Evolutionary conservation across 2,888 invertebrate species (phyloP).

Genomic region (Hydrotaea cyrtoneurina): DNA sequence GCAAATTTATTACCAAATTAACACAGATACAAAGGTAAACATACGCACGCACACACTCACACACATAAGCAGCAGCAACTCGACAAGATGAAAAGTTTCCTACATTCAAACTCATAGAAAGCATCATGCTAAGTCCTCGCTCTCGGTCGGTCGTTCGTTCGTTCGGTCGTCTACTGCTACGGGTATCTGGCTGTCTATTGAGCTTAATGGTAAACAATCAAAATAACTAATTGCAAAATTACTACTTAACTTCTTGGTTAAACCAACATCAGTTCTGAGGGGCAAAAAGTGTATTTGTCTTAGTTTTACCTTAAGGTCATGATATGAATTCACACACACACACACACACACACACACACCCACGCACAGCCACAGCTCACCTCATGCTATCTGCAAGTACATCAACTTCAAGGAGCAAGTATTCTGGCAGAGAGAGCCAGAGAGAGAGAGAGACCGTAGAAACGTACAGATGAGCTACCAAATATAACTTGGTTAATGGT

Average conservation of each 20-base stretch:
- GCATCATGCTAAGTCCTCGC: background rate
- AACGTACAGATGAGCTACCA: slow-evolving; percentile 45
- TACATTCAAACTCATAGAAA: background rate
- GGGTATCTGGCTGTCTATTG: slow-evolving; percentile 12
- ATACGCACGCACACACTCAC: background rate
- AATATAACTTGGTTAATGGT: slow-evolving; percentile 74
- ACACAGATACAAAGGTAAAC: slow-evolving; percentile 19
- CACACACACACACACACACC: background rate
- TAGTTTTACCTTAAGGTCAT: slow-evolving; percentile 3
- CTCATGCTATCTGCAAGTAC: background rate
- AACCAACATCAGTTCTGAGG: slow-evolving; percentile 63
- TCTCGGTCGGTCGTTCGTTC: background rate
- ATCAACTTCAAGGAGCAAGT: background rate
- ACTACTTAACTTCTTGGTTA: slow-evolving; percentile 66
- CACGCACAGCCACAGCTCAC: background rate
- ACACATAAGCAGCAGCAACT: background rate
- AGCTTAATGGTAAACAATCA: slow-evolving; percentile 67
- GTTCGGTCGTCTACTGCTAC: background rate
- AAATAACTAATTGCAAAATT: slow-evolving; percentile 67
- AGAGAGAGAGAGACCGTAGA: background rate
- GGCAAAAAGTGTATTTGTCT: slow-evolving; percentile 11
- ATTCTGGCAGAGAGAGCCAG: background rate
- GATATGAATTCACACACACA: background rate
- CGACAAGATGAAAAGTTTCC: slow-evolving; percentile 17
- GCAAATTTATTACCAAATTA: slow-evolving; percentile 52